Percentiles rank a stretch among this genome's conserved stretches.
These are phyloP conservation scores for Mastacembelus armatus DNA, from an alignment of 2,797 vertebrate species.

Conservation along the genomic window DNA sequence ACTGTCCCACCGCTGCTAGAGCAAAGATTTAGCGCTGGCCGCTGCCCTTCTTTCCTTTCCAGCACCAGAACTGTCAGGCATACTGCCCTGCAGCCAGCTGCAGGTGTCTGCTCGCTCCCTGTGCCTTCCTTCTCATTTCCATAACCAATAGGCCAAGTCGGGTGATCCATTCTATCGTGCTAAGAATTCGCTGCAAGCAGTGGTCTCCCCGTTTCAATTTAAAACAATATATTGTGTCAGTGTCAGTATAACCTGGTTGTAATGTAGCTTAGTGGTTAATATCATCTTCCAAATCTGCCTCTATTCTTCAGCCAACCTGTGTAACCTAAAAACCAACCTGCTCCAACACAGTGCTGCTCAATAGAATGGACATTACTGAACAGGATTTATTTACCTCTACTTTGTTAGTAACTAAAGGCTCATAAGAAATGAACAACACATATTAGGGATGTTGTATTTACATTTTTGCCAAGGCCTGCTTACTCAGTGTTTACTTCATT, in stretches of 20 bases:
- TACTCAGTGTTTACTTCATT: too few species aligned
- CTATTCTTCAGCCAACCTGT: slow-evolving; percentile 29
- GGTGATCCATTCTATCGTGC: slow-evolving; percentile 19
- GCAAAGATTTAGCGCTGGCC: slow-evolving; percentile 75
- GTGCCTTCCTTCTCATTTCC: slow-evolving; percentile 83
- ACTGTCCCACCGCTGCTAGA: slow-evolving; percentile 66
- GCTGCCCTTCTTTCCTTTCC: slow-evolving; percentile 57
- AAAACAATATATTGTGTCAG: slow-evolving; percentile 41
- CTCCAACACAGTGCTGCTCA: slow-evolving; percentile 40
- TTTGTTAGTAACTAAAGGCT: slow-evolving; percentile 45
- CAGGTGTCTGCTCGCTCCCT: slow-evolving; percentile 67
- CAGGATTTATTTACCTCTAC: slow-evolving; percentile 55
- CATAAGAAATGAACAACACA: slow-evolving; percentile 8
- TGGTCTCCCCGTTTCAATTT: slow-evolving; percentile 28
- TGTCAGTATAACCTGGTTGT: slow-evolving; percentile 50
- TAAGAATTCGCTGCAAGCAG: slow-evolving; percentile 36
- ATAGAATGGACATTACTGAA: slow-evolving; percentile 40
- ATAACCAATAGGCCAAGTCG: slow-evolving; percentile 48
- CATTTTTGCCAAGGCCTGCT: slow-evolving; percentile 43
- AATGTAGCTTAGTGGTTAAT: slow-evolving; percentile 43
- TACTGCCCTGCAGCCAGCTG: slow-evolving; percentile 60
- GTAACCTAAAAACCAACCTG: slow-evolving; percentile 49
- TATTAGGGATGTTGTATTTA: slow-evolving; percentile 7
- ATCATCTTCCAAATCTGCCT: slow-evolving; percentile 54
- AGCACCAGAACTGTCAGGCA: slow-evolving; percentile 52